Evolutionary conservation across 2,797 vertebrate species (phyloP).

Genomic region (Lateolabrax maculatus): DNA sequence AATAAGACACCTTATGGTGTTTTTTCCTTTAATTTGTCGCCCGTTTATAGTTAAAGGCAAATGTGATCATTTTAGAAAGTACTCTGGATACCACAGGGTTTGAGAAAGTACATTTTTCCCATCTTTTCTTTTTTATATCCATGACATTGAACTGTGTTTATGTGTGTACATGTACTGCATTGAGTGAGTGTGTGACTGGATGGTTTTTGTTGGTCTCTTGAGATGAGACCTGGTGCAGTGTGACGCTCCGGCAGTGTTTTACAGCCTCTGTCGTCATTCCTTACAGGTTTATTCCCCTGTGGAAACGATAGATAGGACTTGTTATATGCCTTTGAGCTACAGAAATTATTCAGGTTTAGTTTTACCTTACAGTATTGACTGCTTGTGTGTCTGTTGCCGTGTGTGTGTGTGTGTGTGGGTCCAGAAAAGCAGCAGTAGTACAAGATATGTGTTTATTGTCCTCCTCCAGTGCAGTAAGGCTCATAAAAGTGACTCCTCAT

Average conservation of each 20-base stretch:
- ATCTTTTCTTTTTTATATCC: conserved; percentile 3
- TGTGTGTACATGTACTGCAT: not conserved
- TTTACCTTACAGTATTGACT: conserved; percentile 60
- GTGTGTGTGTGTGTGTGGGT: conserved; percentile 17
- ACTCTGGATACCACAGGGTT: not conserved
- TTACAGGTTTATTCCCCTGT: conserved; percentile 64
- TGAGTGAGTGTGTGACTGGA: conserved; percentile 1
- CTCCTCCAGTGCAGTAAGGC: conserved; percentile 68
- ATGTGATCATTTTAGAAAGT: not conserved
- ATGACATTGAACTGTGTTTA: not conserved
- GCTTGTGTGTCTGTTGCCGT: conserved; percentile 22
- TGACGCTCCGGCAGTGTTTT: conserved; percentile 45
- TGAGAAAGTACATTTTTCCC: not conserved
- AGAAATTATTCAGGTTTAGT: conserved; percentile 65
- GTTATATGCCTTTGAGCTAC: conserved; percentile 58
- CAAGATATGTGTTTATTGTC: conserved; percentile 73
- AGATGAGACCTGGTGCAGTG: conserved; percentile 35
- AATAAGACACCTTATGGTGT: not conserved
- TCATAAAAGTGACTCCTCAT: conserved; percentile 78
- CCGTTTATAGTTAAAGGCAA: not conserved
- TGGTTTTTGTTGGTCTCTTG: conserved; percentile 27
- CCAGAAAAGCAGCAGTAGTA: not conserved
- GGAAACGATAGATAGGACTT: conserved; percentile 60
- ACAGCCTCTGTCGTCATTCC: conserved; percentile 52
- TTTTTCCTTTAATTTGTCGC: not conserved